Conservation (phyloP, 2,113 vertebrate species). For the Myxocyprinus asiaticus region DNA sequence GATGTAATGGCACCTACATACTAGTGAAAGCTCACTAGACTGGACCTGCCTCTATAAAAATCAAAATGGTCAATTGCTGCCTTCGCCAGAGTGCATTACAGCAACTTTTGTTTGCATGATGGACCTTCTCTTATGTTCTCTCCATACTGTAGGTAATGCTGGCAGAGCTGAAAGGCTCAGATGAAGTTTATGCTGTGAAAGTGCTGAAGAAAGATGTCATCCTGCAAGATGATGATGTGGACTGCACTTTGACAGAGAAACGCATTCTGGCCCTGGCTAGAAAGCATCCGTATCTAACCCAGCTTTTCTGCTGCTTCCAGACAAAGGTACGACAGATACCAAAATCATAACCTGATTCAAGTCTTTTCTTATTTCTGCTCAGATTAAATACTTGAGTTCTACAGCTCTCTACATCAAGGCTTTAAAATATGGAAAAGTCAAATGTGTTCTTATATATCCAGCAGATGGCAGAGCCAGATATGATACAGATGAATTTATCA, state of each 20-base stretch:
- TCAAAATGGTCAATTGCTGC: no score
- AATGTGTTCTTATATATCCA: not conserved
- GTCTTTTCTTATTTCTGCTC: not conserved
- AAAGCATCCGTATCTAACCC: conserved; percentile 95
- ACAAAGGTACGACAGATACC: conserved; percentile 81
- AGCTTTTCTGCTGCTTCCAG: conserved; percentile 99
- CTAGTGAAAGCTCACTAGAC: no score
- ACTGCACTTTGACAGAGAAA: conserved; percentile 99
- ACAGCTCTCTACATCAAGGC: not conserved
- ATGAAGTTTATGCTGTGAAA: conserved; percentile 98
- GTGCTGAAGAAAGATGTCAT: conserved; percentile 98
- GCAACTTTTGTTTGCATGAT: no score
- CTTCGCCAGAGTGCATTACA: no score
- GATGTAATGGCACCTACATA: no score
- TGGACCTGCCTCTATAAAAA: no score
- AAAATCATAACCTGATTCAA: no score
- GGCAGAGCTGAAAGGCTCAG: conserved; percentile 93
- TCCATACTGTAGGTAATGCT: conserved; percentile 86
- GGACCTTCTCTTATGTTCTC: no score
- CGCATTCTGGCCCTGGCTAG: conserved; percentile 94
- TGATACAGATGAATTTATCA: not conserved
- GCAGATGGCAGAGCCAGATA: conserved; percentile 25
- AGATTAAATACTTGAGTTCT: not conserved
- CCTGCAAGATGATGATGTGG: conserved; percentile 95
- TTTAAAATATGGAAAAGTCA: not conserved